Base-by-base conservation (phyloP, 2,888 invertebrate species). In the Caradrina kadenii region DNA sequence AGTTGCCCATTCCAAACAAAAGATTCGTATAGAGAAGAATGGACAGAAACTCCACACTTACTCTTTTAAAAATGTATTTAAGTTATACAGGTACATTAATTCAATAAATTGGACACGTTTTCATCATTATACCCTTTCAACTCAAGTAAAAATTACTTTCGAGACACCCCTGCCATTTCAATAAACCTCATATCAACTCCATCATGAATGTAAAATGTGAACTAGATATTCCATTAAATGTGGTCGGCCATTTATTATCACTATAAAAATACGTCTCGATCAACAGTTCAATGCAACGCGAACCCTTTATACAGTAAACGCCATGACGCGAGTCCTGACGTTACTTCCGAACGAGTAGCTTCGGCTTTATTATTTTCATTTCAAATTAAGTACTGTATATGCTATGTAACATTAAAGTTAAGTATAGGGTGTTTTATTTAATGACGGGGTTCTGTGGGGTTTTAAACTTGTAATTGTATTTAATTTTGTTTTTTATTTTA, bases 191-290 rank as follows among this genome's bases (percentile, higher is more conserved):
- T 60, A 66, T 66, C 50, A 13, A 45, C 22, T 50, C 11, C 0
- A 67, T 59, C 39, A 21, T 42, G 26, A 26, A 26, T 26, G 10
- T 49, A n/a, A 56, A 74, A 72, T 73, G 79, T 81, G 66, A 80
- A 79, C 62, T 19, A n/a, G n/a, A n/a, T n/a, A 68, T 73, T 76
- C 80, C 80, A 86, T 81, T 75, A 83, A 61, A 58, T 49, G 60
- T 63, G 59, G 72, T 67, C 59, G 19, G 19, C 67, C 49, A 62
- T 75, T 82, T 74, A 78, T 73, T 73, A 65, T 68, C 61, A 59
- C 62, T 59, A 73, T 84, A 73, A 81, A 26, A 73, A 50, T 58
- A 63, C 31, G 45, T 55, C 71, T 68, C 59, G 61, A 81, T 79
- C 67, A 50, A 54, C 55, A 77, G 31, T 7, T 42, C 63, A 50